These are phyloP conservation scores for Scaptomyza caliginosa DNA, from an alignment of 2,888 invertebrate genomes.

Conservation along the genomic window DNA sequence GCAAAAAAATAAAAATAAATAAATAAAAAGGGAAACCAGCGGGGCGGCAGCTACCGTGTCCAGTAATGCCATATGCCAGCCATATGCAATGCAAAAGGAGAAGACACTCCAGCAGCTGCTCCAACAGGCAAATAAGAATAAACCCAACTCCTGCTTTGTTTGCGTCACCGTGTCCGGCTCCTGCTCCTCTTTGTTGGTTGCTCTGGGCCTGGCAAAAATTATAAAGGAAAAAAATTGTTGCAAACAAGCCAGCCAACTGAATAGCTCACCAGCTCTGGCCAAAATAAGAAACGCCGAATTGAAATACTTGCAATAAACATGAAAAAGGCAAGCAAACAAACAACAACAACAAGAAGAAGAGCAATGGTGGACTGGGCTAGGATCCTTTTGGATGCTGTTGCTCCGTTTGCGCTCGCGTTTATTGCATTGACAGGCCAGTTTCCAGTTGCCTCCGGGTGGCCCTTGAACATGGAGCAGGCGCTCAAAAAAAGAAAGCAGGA, in stretches of 20 bases:
- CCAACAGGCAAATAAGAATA: slow-evolving; percentile 51
- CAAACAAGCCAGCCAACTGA: slow-evolving; percentile 48
- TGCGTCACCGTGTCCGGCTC: slow-evolving; percentile 17
- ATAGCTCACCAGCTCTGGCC: slow-evolving; percentile 34
- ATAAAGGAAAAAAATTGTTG: slow-evolving; percentile 40
- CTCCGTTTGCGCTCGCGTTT: slow-evolving; percentile 68
- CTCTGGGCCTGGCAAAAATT: slow-evolving; percentile 20
- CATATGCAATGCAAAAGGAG: slow-evolving; percentile 38
- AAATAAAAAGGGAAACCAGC: slow-evolving; percentile 52
- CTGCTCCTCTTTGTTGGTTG: slow-evolving; percentile 28
- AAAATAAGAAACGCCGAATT: slow-evolving; percentile 65
- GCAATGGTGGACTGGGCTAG: slow-evolving; percentile 32
- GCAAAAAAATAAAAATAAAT: no score
- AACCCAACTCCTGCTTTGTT: slow-evolving; percentile 12
- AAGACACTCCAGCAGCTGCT: slow-evolving; percentile 27
- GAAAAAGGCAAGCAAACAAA: slow-evolving; percentile 60
- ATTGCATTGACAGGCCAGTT: slow-evolving; percentile 72
- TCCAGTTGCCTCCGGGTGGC: slow-evolving; percentile 49
- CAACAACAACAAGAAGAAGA: slow-evolving; percentile 11
- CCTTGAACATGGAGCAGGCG: slow-evolving; percentile 4
- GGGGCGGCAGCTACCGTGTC: slow-evolving; percentile 54
- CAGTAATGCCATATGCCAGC: slow-evolving; percentile 55
- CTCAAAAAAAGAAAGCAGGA: slow-evolving; percentile 40
- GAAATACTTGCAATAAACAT: slow-evolving; percentile 77
- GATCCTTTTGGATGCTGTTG: slow-evolving; percentile 41